Evolutionary conservation across 2,888 invertebrate species (phyloP).

Genomic region (Coleophora deauratella): DNA sequence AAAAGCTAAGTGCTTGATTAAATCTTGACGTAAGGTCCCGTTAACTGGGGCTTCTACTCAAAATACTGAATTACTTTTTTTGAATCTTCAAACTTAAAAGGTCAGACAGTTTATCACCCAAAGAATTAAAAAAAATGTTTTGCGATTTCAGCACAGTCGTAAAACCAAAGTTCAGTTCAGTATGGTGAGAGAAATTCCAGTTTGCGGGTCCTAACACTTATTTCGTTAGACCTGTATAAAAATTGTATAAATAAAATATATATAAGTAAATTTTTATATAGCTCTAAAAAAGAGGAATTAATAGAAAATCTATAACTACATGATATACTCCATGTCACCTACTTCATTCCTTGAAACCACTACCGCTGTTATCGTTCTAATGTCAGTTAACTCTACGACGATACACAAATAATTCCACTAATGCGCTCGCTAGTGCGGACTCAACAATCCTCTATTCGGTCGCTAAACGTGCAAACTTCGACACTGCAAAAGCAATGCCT

Average conservation of each 20-base stretch:
- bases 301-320: constrained; percentile 9
- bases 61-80: no score
- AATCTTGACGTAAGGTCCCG: no score
- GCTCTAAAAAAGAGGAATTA: constrained; percentile 15
- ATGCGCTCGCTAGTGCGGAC: constrained; percentile 47
- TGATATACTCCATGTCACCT: constrained; percentile 10
- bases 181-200: no score
- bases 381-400: constrained; percentile 20
- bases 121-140: no score
- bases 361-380: constrained; percentile 28
- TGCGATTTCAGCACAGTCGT: no score
- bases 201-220: no score
- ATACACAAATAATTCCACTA: constrained; percentile 53
- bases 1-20: constrained; percentile 30
- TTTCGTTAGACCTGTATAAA: constrained; percentile 14
- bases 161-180: no score
- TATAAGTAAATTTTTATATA: constrained; percentile 20
- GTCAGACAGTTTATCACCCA: no score
- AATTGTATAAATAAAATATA: constrained; percentile 14
- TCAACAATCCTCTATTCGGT: constrained; percentile 45
- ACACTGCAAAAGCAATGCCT: constrained; percentile 32
- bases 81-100: no score
- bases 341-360: constrained; percentile 48
- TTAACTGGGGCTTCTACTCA: no score
- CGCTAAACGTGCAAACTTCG: constrained; percentile 57